These are phyloP conservation scores for Octonoba sinensis DNA, from an alignment of 2,888 invertebrate genomes.

Conservation along the genomic window DNA sequence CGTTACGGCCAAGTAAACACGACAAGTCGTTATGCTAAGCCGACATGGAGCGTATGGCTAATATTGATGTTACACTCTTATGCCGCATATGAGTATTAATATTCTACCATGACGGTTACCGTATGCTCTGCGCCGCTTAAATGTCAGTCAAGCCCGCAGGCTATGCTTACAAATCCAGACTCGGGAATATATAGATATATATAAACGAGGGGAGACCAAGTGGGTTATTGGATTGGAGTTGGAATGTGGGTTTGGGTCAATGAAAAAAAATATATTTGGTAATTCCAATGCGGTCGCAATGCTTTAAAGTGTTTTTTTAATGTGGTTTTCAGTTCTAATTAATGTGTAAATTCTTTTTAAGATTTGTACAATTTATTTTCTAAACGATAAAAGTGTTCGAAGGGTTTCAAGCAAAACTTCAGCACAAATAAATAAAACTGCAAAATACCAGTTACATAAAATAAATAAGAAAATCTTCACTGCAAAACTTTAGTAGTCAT, in stretches of 20 bases:
- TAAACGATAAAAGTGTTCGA: no score
- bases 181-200: conserved; percentile 1
- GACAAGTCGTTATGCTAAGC: conserved; percentile 21
- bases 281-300: no score
- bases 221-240: conserved; percentile 43
- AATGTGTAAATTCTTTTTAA: no score
- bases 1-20: conserved; percentile 45
- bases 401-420: no score
- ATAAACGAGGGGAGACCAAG: conserved; percentile 19
- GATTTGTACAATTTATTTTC: no score
- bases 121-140: conserved; percentile 26
- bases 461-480: no score
- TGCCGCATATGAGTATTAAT: conserved; percentile 43
- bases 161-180: conserved; percentile 7
- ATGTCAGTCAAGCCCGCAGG: conserved; percentile 24
- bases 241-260: background rate
- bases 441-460: no score
- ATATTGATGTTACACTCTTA: conserved; percentile 58
- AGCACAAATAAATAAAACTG: no score
- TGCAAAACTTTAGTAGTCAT: no score
- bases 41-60: conserved; percentile 53
- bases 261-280: no score
- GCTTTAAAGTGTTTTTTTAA: no score
- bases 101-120: conserved; percentile 41
- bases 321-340: no score